Percentiles rank a stretch among this genome's conserved stretches.
These are phyloP conservation scores for Netelia melanura DNA, from an alignment of 2,888 invertebrate genomes.

Conservation along the genomic window DNA sequence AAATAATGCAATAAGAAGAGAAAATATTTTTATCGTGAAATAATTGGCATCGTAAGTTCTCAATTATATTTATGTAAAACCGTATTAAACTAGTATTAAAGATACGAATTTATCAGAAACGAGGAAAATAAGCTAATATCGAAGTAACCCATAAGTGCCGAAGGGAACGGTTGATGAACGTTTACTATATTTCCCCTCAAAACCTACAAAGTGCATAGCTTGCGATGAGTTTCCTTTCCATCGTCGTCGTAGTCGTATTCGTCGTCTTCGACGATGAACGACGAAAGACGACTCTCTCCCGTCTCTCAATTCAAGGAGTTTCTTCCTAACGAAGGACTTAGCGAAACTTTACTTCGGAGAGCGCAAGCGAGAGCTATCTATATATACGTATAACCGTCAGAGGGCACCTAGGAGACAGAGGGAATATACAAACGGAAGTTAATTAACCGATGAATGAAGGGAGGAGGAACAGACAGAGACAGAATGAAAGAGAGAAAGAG, in stretches of 20 bases:
- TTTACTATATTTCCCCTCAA: constrained; percentile 40
- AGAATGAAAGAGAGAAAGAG: constrained; percentile 14
- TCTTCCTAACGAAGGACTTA: constrained; percentile 66
- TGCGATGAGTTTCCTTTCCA: constrained; percentile 50
- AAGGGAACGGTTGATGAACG: constrained; percentile 36
- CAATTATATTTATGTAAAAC: no score
- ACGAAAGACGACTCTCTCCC: constrained; percentile 22
- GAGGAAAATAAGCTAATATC: constrained; percentile 34
- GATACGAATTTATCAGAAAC: constrained; percentile 14
- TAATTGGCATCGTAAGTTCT: no score
- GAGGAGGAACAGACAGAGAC: constrained; percentile 22
- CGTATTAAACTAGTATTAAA: not conserved
- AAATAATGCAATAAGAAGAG: constrained; percentile 8
- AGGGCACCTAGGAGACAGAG: constrained; percentile 50
- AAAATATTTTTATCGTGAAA: constrained; percentile 7
- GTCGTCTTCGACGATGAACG: not conserved
- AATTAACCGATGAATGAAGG: constrained; percentile 62
- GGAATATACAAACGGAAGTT: constrained; percentile 70
- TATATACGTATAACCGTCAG: constrained; percentile 14
- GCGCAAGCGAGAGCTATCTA: constrained; percentile 23
- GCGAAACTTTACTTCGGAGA: constrained; percentile 57
- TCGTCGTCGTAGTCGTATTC: not conserved
- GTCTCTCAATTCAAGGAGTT: constrained; percentile 63
- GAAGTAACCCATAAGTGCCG: constrained; percentile 38
- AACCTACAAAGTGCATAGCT: constrained; percentile 48